Base-by-base conservation (phyloP, 2,888 invertebrate species). In the Neoitamus cyanurus region DNA sequence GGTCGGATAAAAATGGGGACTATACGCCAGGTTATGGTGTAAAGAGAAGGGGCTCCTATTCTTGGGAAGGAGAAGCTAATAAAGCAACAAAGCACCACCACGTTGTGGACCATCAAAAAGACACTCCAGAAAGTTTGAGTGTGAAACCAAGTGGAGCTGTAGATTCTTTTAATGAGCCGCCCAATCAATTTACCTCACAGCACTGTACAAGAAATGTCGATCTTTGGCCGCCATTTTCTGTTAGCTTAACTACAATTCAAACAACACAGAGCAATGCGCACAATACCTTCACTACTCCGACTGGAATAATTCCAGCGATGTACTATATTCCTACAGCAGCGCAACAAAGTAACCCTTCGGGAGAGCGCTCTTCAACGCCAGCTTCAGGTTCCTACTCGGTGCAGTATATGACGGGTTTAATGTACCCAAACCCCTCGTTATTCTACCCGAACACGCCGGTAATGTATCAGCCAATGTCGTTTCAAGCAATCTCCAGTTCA, bases 21-120 rank as follows among this genome's bases (percentile, higher is more conserved):
- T 88, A 89, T 82, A 88, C 88, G 28, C 90, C 90, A 36, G 89
- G 89, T 2, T 94, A 94, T 86, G 94, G 94, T 0, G 88, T 93
- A 0, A 95, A 95, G 88, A 91, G 95, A 13, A 93, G 93, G 78
- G 93, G 93, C 1, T 93, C 94, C 13, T 92, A 93, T 83, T 94
- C 93, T 1, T 93, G 93, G 92, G 94, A 94, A 88, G 93, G 91
- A 1, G 94, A 94, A 80, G 92, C 92, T 83, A 92, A 92, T 86
- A 94, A 93, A 88, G 89, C 92, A 25, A 90, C 91, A 5, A 94
- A 94, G 88, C 92, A 93, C 85, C 92, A 92, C 77, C 93, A 93
- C 86, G 88, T 88, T 4, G 89, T 88, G 34, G 84, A 87, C 34
- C 13, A 36, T 0, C 48, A 20, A 46, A 80, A 30, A 25, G 78